These are phyloP conservation scores for Ennomos fuscantarius DNA, from an alignment of 2,888 invertebrate genomes.

Conservation along the genomic window DNA sequence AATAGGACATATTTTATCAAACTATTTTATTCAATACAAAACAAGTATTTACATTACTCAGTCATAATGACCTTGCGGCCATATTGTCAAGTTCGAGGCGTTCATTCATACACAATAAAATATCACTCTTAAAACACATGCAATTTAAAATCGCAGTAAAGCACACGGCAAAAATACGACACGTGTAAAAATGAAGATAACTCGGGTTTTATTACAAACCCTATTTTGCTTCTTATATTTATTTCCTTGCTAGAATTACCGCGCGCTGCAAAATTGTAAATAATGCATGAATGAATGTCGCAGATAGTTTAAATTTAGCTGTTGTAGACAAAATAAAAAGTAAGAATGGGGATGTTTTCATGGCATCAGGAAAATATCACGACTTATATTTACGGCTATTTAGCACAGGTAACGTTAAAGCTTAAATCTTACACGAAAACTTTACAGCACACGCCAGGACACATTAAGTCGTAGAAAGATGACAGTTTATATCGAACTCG, in stretches of 20 bases:
- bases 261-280: constrained; percentile 2
- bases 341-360: constrained; percentile 50
- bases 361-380: constrained; percentile 76
- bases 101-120: constrained; percentile 23
- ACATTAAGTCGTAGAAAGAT: constrained; percentile 7
- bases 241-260: neutral
- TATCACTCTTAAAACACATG: constrained; percentile 41
- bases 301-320: constrained; percentile 12
- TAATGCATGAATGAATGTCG: constrained; percentile 21
- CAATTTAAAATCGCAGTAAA: constrained; percentile 2
- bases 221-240: neutral
- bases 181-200: neutral
- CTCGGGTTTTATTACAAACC: constrained; percentile 20
- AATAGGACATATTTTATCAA: constrained; percentile 54
- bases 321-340: constrained; percentile 34
- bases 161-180: neutral
- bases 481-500: constrained; percentile 2
- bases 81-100: constrained; percentile 49
- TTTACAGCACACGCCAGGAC: constrained; percentile 13
- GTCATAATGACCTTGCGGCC: constrained; percentile 62
- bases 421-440: constrained; percentile 51
- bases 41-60: constrained; percentile 82
- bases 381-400: constrained; percentile 70
- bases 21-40: constrained; percentile 77
- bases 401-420: constrained; percentile 70